Evolutionary conservation across 2,888 invertebrate genomes (phyloP), one percentile per base, ranked within the genome.

Genomic region (Drosophila formosana): DNA sequence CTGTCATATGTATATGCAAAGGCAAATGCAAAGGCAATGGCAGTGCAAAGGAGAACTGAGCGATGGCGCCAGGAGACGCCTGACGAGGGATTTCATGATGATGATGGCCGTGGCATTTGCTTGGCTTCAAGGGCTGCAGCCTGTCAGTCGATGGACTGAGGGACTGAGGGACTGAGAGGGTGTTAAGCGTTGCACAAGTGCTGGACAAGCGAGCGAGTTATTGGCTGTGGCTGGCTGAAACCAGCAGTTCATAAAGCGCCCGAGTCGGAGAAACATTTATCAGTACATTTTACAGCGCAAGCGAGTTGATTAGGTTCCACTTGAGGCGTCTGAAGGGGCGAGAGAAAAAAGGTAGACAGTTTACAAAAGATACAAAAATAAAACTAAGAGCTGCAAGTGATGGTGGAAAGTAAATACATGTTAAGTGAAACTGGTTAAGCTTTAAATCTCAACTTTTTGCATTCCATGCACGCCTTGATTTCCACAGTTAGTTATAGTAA

Each of bases 121-220:
- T 55, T 34, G 65, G 34, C 66, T 65, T 56, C 43, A 56, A 56
- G 52, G 28, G 39, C 6, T 41, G 41, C 34, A 34, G 34, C 34
- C 34, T 32, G 46, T 9, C 43, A 18, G n/a, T 13, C 6, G n/a
- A 8, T 11, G 11, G 11, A 25, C 1, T 28, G 23, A n/a, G n/a
- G 11, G 11, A 25, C 1, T 28, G 23, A n/a, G n/a, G 34, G 73
- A 52, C 39, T 32, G 72, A 58, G 51, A 37, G 32, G 32, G 23
- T 43, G 43, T 53, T 70, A 78, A 78, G 78, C 78, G 81, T 47
- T 73, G 60, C 45, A 34, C 73, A 57, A 80, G 69, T 58, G 73
- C 60, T 46, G 49, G 52, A 62, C 76, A 62, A 71, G 46, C 57
- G 66, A 52, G 28, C 49, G 45, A 56, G 56, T 56, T 63, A 75